Evolutionary conservation across 2,888 invertebrate genomes (phyloP).

Genomic region (Drosophila percnosoma): DNA sequence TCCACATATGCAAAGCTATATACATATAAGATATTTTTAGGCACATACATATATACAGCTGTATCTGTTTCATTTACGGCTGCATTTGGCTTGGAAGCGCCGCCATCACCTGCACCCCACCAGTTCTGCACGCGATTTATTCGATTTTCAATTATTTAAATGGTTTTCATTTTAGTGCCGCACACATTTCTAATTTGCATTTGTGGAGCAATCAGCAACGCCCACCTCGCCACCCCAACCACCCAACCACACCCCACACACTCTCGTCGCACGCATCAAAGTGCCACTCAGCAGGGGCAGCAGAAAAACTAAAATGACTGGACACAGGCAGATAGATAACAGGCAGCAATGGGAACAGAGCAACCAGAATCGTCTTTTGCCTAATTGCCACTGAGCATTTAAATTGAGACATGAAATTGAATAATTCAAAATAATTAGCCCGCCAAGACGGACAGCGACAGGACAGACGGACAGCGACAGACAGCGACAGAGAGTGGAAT

Average conservation of each 20-base stretch:
- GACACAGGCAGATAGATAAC: slow-evolving; percentile 51
- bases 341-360: slow-evolving; percentile 16
- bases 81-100: slow-evolving; percentile 21
- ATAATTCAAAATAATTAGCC: slow-evolving; percentile 85
- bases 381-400: slow-evolving; percentile 77
- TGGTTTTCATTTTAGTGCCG: slow-evolving; percentile 72
- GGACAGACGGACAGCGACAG: background rate
- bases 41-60: slow-evolving; percentile 10
- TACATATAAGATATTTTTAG: background rate
- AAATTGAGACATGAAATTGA: slow-evolving; percentile 84
- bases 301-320: slow-evolving; percentile 68
- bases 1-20: slow-evolving; percentile 28
- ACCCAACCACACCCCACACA: slow-evolving; percentile 1
- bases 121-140: slow-evolving; percentile 60
- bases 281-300: slow-evolving; percentile 63
- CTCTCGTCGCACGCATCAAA: slow-evolving; percentile 63
- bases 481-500: slow-evolving; percentile 12
- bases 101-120: slow-evolving; percentile 10
- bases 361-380: slow-evolving; percentile 56
- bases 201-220: slow-evolving; percentile 32
- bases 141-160: slow-evolving; percentile 82
- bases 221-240: slow-evolving; percentile 1
- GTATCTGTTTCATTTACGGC: slow-evolving; percentile 23
- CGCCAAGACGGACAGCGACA: slow-evolving; percentile 20
- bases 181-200: slow-evolving; percentile 74